Evolutionary conservation across 1,140 invertebrate genomes (phyloP).

Genomic region (Pomacea maculata): DNA sequence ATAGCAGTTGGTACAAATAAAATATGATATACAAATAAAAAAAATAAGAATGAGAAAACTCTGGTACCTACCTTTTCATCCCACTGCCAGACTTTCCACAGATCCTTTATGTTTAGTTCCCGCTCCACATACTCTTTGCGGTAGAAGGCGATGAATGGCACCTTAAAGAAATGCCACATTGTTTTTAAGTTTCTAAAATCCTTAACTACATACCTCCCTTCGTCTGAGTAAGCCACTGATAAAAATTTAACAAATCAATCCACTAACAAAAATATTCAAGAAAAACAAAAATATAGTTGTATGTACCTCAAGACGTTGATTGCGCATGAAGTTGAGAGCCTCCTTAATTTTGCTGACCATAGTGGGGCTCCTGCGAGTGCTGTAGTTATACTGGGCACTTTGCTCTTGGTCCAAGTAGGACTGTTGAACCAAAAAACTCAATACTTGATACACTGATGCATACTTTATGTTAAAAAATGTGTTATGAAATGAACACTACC

Average conservation of each 20-base stretch:
- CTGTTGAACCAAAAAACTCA: conserved; percentile 27
- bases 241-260: background rate
- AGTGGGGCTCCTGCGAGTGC: conserved; percentile 65
- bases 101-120: conserved; percentile 92
- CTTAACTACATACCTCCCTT: background rate
- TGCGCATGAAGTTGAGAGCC: conserved; percentile 94
- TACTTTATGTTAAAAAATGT: too few relatives aligned
- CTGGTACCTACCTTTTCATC: conserved; percentile 81
- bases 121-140: conserved; percentile 97
- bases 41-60: background rate
- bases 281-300: background rate
- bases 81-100: conserved; percentile 97
- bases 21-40: too few relatives aligned
- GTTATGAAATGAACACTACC: too few relatives aligned
- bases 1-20: background rate
- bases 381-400: conserved; percentile 40
- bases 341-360: conserved; percentile 84
- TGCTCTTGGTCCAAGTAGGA: conserved; percentile 54
- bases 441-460: too few relatives aligned
- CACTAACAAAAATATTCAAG: background rate
- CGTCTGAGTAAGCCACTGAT: background rate
- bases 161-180: conserved; percentile 61
- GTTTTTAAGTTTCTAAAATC: background rate
- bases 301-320: conserved; percentile 84
- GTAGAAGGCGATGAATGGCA: conserved; percentile 99